Base-by-base conservation (phyloP, 2,113 vertebrate genomes). In the Edolisoma coerulescens region DNA sequence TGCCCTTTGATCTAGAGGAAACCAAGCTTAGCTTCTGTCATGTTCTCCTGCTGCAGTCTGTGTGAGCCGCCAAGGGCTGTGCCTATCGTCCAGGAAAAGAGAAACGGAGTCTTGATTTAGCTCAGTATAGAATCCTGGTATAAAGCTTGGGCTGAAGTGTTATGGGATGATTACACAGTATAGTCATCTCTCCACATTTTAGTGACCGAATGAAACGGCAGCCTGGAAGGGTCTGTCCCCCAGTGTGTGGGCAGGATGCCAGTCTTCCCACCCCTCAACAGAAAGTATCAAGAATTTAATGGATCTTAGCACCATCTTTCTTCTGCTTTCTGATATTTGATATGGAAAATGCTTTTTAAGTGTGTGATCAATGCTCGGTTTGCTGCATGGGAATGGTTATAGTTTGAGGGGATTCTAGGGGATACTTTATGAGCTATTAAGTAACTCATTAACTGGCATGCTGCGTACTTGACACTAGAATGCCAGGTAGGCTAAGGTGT, bases 1-100 rank as follows among this genome's bases (percentile, higher is more conserved):
- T 73, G 84, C 47, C 84, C 95, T 97, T 97, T 97, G 95, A 84
- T 88, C 95, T 1, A 4, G 32, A 90, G 73, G 69, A 96, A 93
- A 35, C 35, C 54, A 80, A 68, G 74, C 69, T 84, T 94, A 70
- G 60, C 88, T 95, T 93, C 73, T 92, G 88, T 68, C 1, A 2
- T 0, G 0, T n/a, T 81, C 1, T 1, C 71, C 61, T 75, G 47
- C 76, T 74, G 42, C 1, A 7, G 41, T 63, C 60, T 68, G 7
- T 56, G 17, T 61, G 63, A 83, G 39, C 21, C 1, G 1, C 17
- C 8, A n/a, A 13, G 20, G 49, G 11, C 57, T 44, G 21, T 45
- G 26, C 47, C 42, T 37, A 2, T 44, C 0, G 0, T 27, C 50
- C 60, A 60, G 71, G 61, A 67, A 54, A 53, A 63, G 2, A 47